Conservation (phyloP, 2,797 vertebrate species). For the Chromobotia macracanthus region DNA sequence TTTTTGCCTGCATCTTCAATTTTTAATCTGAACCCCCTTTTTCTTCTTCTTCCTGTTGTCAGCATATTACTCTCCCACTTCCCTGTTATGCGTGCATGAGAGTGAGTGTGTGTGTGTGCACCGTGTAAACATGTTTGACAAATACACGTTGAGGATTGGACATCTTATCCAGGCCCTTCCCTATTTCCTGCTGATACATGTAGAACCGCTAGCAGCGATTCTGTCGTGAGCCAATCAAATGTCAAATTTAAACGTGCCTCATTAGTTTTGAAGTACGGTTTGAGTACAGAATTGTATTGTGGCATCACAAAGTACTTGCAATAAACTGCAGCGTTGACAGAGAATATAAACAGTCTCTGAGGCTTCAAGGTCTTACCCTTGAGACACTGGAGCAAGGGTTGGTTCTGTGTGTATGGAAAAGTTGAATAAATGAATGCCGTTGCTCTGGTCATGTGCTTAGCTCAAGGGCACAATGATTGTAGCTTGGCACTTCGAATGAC, state of each 20-base stretch:
- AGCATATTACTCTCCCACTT: constrained; percentile 41
- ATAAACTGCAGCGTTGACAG: constrained; percentile 42
- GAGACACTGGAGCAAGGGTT: neutral
- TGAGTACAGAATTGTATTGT: constrained; percentile 36
- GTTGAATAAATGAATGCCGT: neutral
- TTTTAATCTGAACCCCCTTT: constrained; percentile 51
- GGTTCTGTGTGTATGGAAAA: neutral
- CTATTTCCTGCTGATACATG: constrained; percentile 38
- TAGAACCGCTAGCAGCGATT: constrained; percentile 38
- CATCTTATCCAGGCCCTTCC: constrained; percentile 14
- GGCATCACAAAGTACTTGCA: constrained; percentile 40
- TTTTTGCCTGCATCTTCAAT: constrained; percentile 53
- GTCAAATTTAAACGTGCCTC: constrained; percentile 50
- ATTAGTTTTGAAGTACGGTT: constrained; percentile 42
- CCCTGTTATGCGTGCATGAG: constrained; percentile 11
- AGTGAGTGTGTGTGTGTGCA: constrained; percentile 6
- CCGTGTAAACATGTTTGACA: constrained; percentile 12
- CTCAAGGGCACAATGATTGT: too few species aligned
- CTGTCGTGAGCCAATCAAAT: constrained; percentile 42
- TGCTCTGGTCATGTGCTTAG: neutral
- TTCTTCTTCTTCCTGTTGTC: constrained; percentile 37
- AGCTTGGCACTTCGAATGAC: too few species aligned
- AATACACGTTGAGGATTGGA: constrained; percentile 11
- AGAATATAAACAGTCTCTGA: constrained; percentile 38
- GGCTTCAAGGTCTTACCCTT: constrained; percentile 8